Conservation (phyloP, 1,140 invertebrate species). For the Bombus picipes region DNA sequence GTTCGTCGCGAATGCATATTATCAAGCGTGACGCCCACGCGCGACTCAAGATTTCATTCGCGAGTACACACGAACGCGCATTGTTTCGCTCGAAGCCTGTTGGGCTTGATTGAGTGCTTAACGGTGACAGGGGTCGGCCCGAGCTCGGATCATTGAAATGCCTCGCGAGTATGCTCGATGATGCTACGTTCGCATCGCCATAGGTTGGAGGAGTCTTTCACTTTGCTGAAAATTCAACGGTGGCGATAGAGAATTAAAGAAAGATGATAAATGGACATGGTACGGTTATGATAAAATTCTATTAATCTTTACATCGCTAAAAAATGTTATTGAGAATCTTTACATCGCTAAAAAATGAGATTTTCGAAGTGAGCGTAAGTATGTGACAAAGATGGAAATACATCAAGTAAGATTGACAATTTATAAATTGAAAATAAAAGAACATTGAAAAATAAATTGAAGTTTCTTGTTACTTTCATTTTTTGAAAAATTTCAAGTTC, state of each 20-base stretch:
- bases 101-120: conserved; percentile 51
- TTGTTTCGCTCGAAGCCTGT: conserved; percentile 43
- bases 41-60: conserved; percentile 17
- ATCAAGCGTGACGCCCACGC: conserved; percentile 36
- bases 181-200: background rate
- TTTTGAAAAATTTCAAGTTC: no score
- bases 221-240: no score
- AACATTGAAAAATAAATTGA: no score
- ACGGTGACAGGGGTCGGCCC: conserved; percentile 39
- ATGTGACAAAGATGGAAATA: no score
- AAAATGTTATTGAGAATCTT: background rate
- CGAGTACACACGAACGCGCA: background rate
- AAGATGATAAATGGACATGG: no score
- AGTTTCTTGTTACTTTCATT: no score
- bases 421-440: no score
- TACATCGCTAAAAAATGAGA: background rate
- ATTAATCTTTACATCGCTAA: background rate
- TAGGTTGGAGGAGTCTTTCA: background rate
- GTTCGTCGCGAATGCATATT: conserved; percentile 25
- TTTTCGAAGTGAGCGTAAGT: no score
- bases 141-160: conserved; percentile 41
- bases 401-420: no score
- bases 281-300: no score
- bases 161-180: conserved; percentile 1
- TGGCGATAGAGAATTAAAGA: background rate